phyloP scores from a whole-genome alignment of 2,888 invertebrate genomes.

The Rhamnusium bicolor region DNA sequence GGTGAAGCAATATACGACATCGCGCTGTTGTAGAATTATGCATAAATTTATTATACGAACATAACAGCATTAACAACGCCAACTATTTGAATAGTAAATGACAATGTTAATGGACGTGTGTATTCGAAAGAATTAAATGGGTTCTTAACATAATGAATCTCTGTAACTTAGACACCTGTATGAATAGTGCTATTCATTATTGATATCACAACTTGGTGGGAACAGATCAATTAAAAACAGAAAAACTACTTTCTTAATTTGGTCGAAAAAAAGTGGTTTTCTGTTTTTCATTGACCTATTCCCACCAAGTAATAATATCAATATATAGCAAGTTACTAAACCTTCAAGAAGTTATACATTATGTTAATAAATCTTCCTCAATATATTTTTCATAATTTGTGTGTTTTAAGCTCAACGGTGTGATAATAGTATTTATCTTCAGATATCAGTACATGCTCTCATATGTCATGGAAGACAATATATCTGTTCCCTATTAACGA shows the following conservation, averaged over 20 bases:
- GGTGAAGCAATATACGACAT: neutral
- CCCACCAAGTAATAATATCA: no score
- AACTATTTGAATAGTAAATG: slow-evolving; percentile 18
- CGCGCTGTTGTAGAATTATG: slow-evolving; percentile 2
- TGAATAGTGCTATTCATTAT: neutral
- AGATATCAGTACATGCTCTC: neutral
- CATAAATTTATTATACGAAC: slow-evolving; percentile 4
- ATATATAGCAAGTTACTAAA: no score
- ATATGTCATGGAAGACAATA: neutral
- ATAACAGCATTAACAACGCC: slow-evolving; percentile 6
- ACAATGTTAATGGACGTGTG: slow-evolving; percentile 11
- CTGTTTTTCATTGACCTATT: no score
- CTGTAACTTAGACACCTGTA: neutral
- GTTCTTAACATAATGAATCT: slow-evolving; percentile 13
- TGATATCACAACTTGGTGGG: no score
- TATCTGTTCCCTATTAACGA: no score
- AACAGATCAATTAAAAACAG: no score
- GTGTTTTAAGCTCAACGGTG: neutral
- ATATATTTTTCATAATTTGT: neutral
- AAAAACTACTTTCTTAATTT: no score
- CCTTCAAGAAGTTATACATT: no score
- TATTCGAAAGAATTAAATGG: slow-evolving; percentile 5
- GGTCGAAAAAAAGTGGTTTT: no score
- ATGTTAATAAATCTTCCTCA: neutral
- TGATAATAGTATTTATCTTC: no score